Conservation (phyloP, 2,113 vertebrate genomes). For the Barnardius zonarius region DNA sequence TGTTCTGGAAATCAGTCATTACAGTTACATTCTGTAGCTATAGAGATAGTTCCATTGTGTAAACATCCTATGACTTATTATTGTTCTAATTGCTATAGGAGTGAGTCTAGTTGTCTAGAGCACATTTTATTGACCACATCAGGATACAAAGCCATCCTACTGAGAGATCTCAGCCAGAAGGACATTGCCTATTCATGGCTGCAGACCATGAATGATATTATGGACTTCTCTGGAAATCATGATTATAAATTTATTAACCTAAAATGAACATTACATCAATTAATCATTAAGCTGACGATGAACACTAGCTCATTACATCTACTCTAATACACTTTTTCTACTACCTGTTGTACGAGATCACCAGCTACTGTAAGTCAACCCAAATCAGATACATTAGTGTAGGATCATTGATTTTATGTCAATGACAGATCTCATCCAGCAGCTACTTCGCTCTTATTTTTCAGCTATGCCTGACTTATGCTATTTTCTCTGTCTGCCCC, state of each 20-base stretch:
- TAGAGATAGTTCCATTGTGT: background rate
- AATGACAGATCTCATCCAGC: background rate
- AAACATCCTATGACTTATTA: background rate
- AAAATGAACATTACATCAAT: background rate
- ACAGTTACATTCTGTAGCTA: background rate
- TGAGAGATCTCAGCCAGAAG: background rate
- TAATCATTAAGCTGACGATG: background rate
- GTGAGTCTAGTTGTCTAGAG: background rate
- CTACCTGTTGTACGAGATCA: background rate
- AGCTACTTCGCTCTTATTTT: background rate
- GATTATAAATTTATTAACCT: background rate
- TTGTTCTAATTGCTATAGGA: background rate
- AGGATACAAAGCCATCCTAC: background rate
- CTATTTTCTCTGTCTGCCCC: background rate
- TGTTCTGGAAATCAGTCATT: slow-evolving; percentile 32
- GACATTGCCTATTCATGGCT: background rate
- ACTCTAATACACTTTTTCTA: background rate
- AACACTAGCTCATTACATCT: background rate
- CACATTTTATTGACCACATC: background rate
- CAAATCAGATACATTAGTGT: background rate
- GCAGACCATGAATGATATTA: background rate
- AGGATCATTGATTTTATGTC: background rate
- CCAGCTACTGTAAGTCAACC: background rate
- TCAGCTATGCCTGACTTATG: background rate
- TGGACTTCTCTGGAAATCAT: background rate